These are phyloP conservation scores for Daphoenositta chrysoptera DNA, from an alignment of 2,113 vertebrate species.

Conservation along the genomic window DNA sequence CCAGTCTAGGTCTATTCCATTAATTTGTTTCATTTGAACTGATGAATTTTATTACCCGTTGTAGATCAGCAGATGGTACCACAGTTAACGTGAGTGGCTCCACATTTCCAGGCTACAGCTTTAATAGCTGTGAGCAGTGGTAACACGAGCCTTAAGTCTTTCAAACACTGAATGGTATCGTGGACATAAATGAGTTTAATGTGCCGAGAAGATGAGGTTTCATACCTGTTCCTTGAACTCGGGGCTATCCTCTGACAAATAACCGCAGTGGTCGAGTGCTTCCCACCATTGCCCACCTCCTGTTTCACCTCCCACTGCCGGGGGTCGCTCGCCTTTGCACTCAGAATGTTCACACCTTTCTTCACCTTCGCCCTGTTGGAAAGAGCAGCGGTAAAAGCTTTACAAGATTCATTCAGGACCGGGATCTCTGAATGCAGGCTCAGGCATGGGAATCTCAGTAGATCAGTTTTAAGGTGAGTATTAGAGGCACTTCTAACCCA, in stretches of 20 bases:
- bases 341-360: slow-evolving; percentile 77
- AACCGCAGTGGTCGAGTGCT: slow-evolving; percentile 65
- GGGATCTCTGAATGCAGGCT: not conserved
- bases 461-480: not conserved
- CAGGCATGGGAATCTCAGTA: not conserved
- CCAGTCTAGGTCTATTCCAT: fast-evolving
- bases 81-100: not conserved
- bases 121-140: not conserved
- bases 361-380: slow-evolving; percentile 78
- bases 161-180: not conserved
- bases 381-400: not conserved
- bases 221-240: slow-evolving; percentile 68
- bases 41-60: not conserved
- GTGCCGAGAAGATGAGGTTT: not conserved
- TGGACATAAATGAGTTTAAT: not conserved
- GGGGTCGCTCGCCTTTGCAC: slow-evolving; percentile 58
- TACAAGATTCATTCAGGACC: not conserved
- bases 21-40: not conserved
- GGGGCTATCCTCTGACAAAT: slow-evolving; percentile 70
- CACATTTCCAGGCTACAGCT: not conserved
- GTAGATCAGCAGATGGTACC: not conserved
- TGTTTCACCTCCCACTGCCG: slow-evolving; percentile 73
- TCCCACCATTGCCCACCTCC: slow-evolving; percentile 72
- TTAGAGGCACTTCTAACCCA: not conserved
- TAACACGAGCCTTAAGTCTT: not conserved